Percentiles rank a stretch among this genome's conserved stretches.
Evolutionary conservation across 2,888 invertebrate species (phyloP).

Genomic region (Lithophane semibrunnea): DNA sequence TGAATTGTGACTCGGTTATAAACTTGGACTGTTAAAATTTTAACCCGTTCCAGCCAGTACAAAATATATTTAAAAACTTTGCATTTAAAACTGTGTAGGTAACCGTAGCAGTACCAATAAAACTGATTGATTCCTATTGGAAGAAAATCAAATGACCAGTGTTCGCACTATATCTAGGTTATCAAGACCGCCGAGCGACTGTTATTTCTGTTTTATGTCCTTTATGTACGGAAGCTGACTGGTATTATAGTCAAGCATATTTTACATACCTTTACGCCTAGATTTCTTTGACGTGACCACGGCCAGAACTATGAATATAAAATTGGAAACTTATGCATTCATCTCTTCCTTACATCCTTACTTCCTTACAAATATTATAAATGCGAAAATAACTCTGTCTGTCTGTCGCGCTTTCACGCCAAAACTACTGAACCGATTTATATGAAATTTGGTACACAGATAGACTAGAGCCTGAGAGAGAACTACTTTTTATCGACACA

Average conservation of each 20-base stretch:
- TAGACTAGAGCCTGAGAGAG: too few relatives aligned
- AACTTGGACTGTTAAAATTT: background rate
- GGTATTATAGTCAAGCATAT: conserved; percentile 26
- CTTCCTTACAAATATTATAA: too few relatives aligned
- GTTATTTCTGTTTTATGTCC: conserved; percentile 51
- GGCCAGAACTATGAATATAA: background rate
- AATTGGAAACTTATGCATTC: background rate
- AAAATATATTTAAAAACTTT: background rate
- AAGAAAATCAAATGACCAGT: conserved; percentile 50
- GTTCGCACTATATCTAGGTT: conserved; percentile 54
- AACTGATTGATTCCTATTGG: conserved; percentile 35
- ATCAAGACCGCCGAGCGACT: conserved; percentile 50
- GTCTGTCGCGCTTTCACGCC: too few relatives aligned
- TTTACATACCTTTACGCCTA: conserved; percentile 16
- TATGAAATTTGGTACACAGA: too few relatives aligned
- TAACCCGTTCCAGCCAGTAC: background rate
- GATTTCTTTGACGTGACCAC: conserved; percentile 11
- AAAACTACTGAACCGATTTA: too few relatives aligned
- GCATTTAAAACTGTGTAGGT: background rate
- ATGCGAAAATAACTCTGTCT: too few relatives aligned
- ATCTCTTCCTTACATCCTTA: background rate
- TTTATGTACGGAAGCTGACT: conserved; percentile 49
- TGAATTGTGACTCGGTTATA: background rate
- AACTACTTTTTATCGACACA: too few relatives aligned
- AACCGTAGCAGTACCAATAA: background rate